Evolutionary conservation across 2,113 vertebrate species (phyloP).

Genomic region (Cololabis saira): DNA sequence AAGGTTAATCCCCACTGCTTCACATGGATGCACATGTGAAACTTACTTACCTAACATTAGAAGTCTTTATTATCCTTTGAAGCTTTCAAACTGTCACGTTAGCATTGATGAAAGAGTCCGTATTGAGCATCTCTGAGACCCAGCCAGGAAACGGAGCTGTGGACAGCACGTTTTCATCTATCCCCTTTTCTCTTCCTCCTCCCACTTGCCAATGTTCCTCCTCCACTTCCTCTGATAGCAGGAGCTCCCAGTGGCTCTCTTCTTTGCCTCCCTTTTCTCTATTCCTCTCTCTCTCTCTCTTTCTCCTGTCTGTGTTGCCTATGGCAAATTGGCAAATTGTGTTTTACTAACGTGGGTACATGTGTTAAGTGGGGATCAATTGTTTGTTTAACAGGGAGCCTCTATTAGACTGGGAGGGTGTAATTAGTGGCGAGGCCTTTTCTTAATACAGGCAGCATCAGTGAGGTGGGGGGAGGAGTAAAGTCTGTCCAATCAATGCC

Average conservation of each 20-base stretch:
- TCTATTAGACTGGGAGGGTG: slow-evolving; percentile 85
- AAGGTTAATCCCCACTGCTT: too few relatives aligned
- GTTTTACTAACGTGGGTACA: slow-evolving; percentile 86
- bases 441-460: slow-evolving; percentile 72
- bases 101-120: slow-evolving; percentile 78
- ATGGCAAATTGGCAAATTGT: slow-evolving; percentile 92
- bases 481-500: slow-evolving; percentile 79
- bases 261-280: slow-evolving; percentile 43
- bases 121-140: slow-evolving; percentile 57
- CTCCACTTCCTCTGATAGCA: slow-evolving; percentile 71
- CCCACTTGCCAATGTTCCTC: slow-evolving; percentile 57
- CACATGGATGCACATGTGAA: too few relatives aligned
- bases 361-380: slow-evolving; percentile 84
- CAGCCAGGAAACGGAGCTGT: slow-evolving; percentile 56
- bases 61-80: slow-evolving; percentile 80
- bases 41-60: slow-evolving; percentile 29
- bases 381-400: slow-evolving; percentile 87
- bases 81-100: slow-evolving; percentile 76
- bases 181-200: slow-evolving; percentile 21
- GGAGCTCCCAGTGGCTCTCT: slow-evolving; percentile 72
- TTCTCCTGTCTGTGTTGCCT: slow-evolving; percentile 78
- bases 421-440: slow-evolving; percentile 84
- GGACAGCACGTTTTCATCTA: slow-evolving; percentile 51
- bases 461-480: slow-evolving; percentile 39
- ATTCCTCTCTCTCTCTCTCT: slow-evolving; percentile 46